Evolutionary conservation across 2,797 vertebrate species (phyloP).

Genomic region (Parauchenoglanis punctatus): DNA sequence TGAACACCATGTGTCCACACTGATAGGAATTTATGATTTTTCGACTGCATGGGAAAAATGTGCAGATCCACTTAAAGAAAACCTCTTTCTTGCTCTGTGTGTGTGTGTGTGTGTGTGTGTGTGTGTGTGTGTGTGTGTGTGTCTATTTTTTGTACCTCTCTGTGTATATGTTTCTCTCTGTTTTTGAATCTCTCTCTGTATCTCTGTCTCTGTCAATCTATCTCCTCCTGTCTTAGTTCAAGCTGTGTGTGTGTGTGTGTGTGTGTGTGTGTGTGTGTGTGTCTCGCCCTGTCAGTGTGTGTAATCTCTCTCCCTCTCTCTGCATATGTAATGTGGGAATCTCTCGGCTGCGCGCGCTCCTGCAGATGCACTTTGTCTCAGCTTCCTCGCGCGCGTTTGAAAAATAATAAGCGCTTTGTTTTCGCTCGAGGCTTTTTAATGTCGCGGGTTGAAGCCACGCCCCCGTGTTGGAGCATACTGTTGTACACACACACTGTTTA

Average conservation of each 20-base stretch:
- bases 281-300: not conserved
- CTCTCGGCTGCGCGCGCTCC: not conserved
- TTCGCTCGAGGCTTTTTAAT: not conserved
- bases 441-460: slow-evolving; percentile 5
- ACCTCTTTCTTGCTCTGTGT: not conserved
- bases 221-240: too few species aligned
- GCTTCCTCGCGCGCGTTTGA: not conserved
- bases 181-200: not conserved
- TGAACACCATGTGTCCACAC: not conserved
- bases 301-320: not conserved
- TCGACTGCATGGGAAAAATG: not conserved
- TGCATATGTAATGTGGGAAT: not conserved
- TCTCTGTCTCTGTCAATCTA: not conserved
- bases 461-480: not conserved
- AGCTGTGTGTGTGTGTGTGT: too few species aligned
- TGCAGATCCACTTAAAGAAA: not conserved
- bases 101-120: too few species aligned
- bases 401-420: not conserved
- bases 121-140: not conserved
- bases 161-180: not conserved
- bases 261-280: too few species aligned
- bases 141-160: not conserved
- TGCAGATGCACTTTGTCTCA: not conserved
- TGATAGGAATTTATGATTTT: too few species aligned
- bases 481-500: not conserved